phyloP scores from a whole-genome alignment of 2,888 invertebrate genomes.

The Xestoiulus laeticollis region DNA sequence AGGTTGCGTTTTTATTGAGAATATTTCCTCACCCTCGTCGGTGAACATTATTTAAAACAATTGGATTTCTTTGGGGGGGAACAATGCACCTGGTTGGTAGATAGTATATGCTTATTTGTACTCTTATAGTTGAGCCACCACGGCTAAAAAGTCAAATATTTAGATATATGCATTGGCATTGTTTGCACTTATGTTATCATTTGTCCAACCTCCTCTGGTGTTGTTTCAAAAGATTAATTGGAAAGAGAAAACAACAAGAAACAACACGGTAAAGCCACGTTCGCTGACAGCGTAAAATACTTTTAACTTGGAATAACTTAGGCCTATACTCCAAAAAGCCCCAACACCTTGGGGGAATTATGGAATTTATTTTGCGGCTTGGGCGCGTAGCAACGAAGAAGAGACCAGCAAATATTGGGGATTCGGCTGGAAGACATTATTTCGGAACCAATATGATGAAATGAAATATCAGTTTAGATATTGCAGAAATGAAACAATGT shows the following conservation, averaged over 20 bases:
- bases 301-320: background rate
- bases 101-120: background rate
- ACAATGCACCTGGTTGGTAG: background rate
- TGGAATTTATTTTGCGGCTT: slow-evolving; percentile 12
- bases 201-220: background rate
- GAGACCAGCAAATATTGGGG: background rate
- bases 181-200: background rate
- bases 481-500: slow-evolving; percentile 5
- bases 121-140: background rate
- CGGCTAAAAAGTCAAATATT: background rate
- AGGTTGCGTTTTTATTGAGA: slow-evolving; percentile 1
- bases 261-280: background rate
- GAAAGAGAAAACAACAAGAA: background rate
- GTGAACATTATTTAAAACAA: slow-evolving; percentile 10
- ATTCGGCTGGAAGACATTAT: slow-evolving; percentile 1
- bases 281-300: background rate
- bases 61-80: background rate
- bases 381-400: background rate
- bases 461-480: slow-evolving; percentile 5
- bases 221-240: background rate
- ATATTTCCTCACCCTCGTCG: background rate
- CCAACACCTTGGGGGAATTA: slow-evolving; percentile 15
- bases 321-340: background rate
- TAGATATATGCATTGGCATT: background rate
- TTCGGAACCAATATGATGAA: background rate